Evolutionary conservation across 2,797 vertebrate genomes (phyloP), one percentile per base, ranked within the genome.

Genomic region (Alcedo quadribrachys): DNA sequence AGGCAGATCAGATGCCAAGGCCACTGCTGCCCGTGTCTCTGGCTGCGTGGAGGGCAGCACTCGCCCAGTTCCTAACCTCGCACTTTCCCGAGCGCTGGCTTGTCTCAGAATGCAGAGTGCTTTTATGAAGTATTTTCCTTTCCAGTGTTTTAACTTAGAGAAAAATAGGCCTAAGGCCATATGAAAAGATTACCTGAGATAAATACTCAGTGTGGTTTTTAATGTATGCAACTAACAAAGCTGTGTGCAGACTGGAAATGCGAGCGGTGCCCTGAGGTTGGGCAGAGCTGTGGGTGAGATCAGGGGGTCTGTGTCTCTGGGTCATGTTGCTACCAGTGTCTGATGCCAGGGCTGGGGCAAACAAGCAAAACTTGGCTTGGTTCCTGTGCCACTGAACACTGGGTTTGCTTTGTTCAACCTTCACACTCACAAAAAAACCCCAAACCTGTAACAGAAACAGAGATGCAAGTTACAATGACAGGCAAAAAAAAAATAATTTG

Each of bases 91-190:
- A 73, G 77, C 54, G 74, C n/a, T 87, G 81, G 69, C 45, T 88
- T 89, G 73, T 87, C 70, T 91, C 65, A 74, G 83, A 90, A 70
- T 54, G 32, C 61, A 22, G 30, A 70, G 32, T 66, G 48, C 68
- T 88, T 92, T 89, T 53, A 80, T 74, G 32, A 93, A 90, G 73
- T 66, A 69, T 87, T 90, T 94, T 82, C 37, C 32, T 91, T 85
- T 92, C 14, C 77, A 88, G 58, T 68, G 79, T 80, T 78, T 87
- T 80, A 77, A 80, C 61, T 80, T 85, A 43, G 32, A 85, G 61
- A 70, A 92, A 73, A 87, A 85, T 40, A 89, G 93, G 48, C 54
- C 85, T 82, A 77, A 92, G 61, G 81, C 88, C 81, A 84, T 88
- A 63, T 24, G 87, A 55, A 85, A 92, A 67, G 71, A 70, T 69